Evolutionary conservation across 2,113 vertebrate genomes (phyloP), one percentile per base, ranked within the genome.

Genomic region (Paramisgurnus dabryanus): DNA sequence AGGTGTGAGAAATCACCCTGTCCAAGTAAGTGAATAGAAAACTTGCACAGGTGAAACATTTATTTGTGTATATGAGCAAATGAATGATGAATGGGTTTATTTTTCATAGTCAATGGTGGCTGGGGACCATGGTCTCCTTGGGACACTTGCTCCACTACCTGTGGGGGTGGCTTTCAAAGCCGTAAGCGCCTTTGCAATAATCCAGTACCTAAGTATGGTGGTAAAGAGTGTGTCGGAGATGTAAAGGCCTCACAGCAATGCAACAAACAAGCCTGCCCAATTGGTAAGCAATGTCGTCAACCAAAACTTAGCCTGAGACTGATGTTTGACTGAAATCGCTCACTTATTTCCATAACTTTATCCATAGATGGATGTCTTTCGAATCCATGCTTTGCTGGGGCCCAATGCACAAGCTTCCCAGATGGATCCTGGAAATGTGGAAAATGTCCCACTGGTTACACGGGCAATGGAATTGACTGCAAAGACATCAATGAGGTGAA

Each of bases 351-450:
- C 4, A 22, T 78, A 2, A 81, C 78, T 76, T 76, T 40, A 82
- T 88, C 88, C 80, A 82, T 87, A 99, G 98, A 99, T 87, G 97
- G 98, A 3, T 99, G 98, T 77, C 89, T 99, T 71, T 99, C 98
- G 80, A 99, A 96, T 75, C 98, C 98, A 40, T 99, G 97, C 90
- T 99, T 98, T 88, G 94, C 94, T 0, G 96, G 96, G 34, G 86
- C 92, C 67, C 92, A 93, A 0, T 99, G 98, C 87, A 97, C 93
- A 34, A 99, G 97, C 82, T 95, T 95, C 58, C 93, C 93, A 10
- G 96, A 99, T 55, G 98, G 98, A 58, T 95, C 96, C 80, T 99
- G 97, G 97, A 97, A 96, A 75, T 99, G 98, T 83, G 96, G 97
- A 40, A 92, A 94, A 13, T 99, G 98, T 76, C 97, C 97, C 22